These are phyloP conservation scores for Drosophila parthenogenetica DNA, from an alignment of 2,888 invertebrate genomes.

Conservation along the genomic window DNA sequence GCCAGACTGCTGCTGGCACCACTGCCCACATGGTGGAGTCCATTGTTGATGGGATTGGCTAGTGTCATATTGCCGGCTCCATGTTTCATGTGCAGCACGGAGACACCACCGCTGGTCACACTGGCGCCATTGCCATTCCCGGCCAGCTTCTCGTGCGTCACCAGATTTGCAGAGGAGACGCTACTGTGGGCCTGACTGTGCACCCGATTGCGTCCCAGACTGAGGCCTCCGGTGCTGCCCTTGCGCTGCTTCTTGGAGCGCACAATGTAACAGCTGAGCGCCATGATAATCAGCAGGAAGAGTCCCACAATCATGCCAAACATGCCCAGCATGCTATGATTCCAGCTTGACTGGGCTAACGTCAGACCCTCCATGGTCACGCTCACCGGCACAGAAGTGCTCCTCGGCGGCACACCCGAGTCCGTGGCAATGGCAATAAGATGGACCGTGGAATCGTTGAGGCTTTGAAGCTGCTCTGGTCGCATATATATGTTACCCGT, in stretches of 20 bases:
- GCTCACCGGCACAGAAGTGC: constrained; percentile 89
- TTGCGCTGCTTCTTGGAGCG: constrained; percentile 86
- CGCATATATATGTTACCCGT: constrained; percentile 88
- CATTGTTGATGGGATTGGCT: constrained; percentile 83
- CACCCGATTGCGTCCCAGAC: constrained; percentile 83
- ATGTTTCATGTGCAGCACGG: constrained; percentile 82
- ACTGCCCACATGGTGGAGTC: constrained; percentile 70
- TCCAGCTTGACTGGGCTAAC: constrained; percentile 85
- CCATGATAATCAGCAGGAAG: constrained; percentile 90
- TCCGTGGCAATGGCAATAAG: constrained; percentile 93
- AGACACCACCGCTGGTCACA: constrained; percentile 79
- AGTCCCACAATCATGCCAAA: constrained; percentile 91
- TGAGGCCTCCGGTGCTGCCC: constrained; percentile 69
- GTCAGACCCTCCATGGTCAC: constrained; percentile 87
- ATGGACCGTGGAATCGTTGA: constrained; percentile 88
- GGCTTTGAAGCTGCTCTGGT: constrained; percentile 85
- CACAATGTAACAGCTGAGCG: constrained; percentile 91
- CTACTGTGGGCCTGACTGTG: constrained; percentile 84
- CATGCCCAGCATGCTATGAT: constrained; percentile 86
- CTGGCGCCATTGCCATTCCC: constrained; percentile 63
- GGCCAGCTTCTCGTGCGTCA: constrained; percentile 83
- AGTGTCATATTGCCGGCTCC: constrained; percentile 81
- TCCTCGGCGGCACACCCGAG: constrained; percentile 93
- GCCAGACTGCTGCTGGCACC: constrained; percentile 87
- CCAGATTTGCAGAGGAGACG: constrained; percentile 84